Conservation (phyloP, 2,888 invertebrate genomes). For the Agrypnus murinus region DNA sequence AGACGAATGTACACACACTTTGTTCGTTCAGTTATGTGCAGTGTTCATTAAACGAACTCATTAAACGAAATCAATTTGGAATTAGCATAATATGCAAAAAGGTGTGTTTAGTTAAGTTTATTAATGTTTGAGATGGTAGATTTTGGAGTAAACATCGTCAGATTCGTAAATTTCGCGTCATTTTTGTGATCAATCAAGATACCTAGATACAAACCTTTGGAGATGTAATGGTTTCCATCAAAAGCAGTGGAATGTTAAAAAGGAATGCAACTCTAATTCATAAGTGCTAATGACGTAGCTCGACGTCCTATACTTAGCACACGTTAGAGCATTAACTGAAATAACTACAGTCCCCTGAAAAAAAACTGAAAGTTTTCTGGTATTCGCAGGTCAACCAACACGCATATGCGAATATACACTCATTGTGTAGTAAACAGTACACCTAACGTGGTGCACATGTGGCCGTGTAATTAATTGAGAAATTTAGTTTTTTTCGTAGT, state of each 20-base stretch:
- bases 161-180: too few relatives aligned
- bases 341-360: slow-evolving; percentile 24
- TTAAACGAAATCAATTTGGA: too few relatives aligned
- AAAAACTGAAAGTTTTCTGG: slow-evolving; percentile 42
- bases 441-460: slow-evolving; percentile 26
- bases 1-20: neutral
- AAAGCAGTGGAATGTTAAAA: slow-evolving; percentile 18
- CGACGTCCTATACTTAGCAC: slow-evolving; percentile 30
- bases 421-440: slow-evolving; percentile 38
- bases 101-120: slow-evolving; percentile 5
- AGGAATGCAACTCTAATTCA: slow-evolving; percentile 31
- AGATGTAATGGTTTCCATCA: neutral
- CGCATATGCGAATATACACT: slow-evolving; percentile 30
- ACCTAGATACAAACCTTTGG: too few relatives aligned
- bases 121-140: too few relatives aligned
- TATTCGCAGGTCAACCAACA: slow-evolving; percentile 46
- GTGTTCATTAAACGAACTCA: too few relatives aligned
- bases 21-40: neutral
- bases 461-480: neutral
- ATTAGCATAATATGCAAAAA: slow-evolving; percentile 9
- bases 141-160: too few relatives aligned
- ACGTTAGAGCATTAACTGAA: slow-evolving; percentile 30
- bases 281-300: slow-evolving; percentile 51
- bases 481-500: neutral
- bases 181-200: too few relatives aligned